Percentiles rank a stretch among this genome's conserved stretches.
phyloP scores from a whole-genome alignment of 2,888 invertebrate genomes.

The Latrodectus hesperus region DNA sequence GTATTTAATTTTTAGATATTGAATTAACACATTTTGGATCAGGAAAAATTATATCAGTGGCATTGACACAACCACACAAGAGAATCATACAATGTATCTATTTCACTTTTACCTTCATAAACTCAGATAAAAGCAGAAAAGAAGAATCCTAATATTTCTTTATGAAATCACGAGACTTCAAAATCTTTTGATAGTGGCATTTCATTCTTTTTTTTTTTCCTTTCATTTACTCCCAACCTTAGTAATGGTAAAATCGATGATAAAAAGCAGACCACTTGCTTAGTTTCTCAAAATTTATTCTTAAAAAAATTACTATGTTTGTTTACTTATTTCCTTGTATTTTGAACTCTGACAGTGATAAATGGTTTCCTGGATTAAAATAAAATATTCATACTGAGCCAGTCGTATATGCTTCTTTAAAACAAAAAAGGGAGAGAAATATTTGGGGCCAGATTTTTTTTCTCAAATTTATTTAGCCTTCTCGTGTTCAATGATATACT shows the following conservation, averaged over 20 bases:
- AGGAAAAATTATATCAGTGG: too few relatives aligned
- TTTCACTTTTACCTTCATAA: too few relatives aligned
- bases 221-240: conserved; percentile 22
- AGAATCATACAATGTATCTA: too few relatives aligned
- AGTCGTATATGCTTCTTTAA: conserved; percentile 44
- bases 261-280: conserved; percentile 58
- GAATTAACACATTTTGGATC: too few relatives aligned
- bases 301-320: conserved; percentile 54
- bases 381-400: conserved; percentile 67
- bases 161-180: conserved; percentile 43
- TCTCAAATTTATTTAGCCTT: conserved; percentile 56
- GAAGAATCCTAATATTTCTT: conserved; percentile 35
- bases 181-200: conserved; percentile 50
- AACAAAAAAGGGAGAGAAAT: conserved; percentile 38
- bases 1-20: too few relatives aligned
- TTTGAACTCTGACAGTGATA: conserved; percentile 68
- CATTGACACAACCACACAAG: too few relatives aligned
- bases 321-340: conserved; percentile 27
- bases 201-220: conserved; percentile 34
- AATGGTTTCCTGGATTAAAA: conserved; percentile 64
- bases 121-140: background rate
- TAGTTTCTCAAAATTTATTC: conserved; percentile 62
- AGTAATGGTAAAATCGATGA: conserved; percentile 68
- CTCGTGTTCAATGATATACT: conserved; percentile 53
- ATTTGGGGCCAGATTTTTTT: conserved; percentile 33